These are phyloP conservation scores for Drosophila neonasuta DNA, from an alignment of 2,888 invertebrate genomes.

Conservation along the genomic window DNA sequence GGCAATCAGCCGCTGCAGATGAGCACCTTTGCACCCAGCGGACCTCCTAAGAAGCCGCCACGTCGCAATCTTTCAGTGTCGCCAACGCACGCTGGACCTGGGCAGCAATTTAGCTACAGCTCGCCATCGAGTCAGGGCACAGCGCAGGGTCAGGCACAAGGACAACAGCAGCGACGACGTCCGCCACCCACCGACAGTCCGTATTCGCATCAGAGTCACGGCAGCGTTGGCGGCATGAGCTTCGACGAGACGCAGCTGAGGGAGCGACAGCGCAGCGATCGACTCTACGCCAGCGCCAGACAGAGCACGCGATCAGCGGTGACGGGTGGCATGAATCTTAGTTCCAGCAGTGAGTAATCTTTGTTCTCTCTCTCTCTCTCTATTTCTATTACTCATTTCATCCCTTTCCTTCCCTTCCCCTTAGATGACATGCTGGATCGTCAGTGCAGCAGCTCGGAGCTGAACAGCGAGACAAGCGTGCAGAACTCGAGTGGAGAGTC, in stretches of 20 bases:
- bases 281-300: slow-evolving; percentile 75
- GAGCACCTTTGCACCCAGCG: slow-evolving; percentile 83
- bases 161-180: slow-evolving; percentile 46
- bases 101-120: slow-evolving; percentile 74
- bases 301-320: slow-evolving; percentile 71
- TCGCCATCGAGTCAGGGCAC: slow-evolving; percentile 71
- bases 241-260: slow-evolving; percentile 68
- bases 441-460: slow-evolving; percentile 69
- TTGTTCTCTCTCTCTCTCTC: background rate
- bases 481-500: slow-evolving; percentile 71
- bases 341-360: slow-evolving; percentile 72
- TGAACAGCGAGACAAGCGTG: slow-evolving; percentile 71
- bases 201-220: slow-evolving; percentile 77
- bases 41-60: slow-evolving; percentile 94
- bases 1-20: slow-evolving; percentile 66
- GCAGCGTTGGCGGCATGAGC: slow-evolving; percentile 73
- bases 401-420: background rate
- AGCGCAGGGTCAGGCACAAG: slow-evolving; percentile 37
- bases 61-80: slow-evolving; percentile 92
- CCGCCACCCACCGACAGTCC: slow-evolving; percentile 72
- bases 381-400: no score
- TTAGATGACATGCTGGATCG: slow-evolving; percentile 76
- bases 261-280: slow-evolving; percentile 68
- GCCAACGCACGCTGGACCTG: slow-evolving; percentile 87
- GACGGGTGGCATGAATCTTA: slow-evolving; percentile 64